Conservation (phyloP, 2,113 vertebrate genomes). For the Coreoperca whiteheadi region DNA sequence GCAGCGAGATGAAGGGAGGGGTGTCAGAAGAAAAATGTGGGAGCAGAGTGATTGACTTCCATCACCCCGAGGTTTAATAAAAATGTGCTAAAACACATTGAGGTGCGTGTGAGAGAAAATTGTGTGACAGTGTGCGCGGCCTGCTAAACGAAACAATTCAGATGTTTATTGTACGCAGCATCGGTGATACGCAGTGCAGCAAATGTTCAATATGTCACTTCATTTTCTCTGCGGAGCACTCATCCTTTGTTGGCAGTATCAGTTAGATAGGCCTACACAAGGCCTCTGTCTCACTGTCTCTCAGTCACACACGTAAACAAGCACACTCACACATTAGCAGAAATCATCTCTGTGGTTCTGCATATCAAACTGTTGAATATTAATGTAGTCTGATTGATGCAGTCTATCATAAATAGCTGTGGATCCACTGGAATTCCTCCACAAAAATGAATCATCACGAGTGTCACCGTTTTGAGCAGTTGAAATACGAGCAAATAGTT, state of each 20-base stretch:
- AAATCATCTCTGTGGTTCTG: conserved; percentile 54
- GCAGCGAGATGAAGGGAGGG: conserved; percentile 35
- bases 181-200: conserved; percentile 40
- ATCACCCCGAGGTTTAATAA: conserved; percentile 74
- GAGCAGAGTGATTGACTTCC: conserved; percentile 67
- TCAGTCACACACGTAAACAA: conserved; percentile 43
- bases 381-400: conserved; percentile 68
- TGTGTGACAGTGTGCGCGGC: conserved; percentile 31
- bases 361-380: conserved; percentile 73
- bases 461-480: conserved; percentile 49
- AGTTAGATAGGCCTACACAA: conserved; percentile 30
- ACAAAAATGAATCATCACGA: conserved; percentile 60
- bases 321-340: conserved; percentile 37
- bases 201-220: conserved; percentile 75
- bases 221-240: conserved; percentile 46
- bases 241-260: conserved; percentile 62
- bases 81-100: conserved; percentile 79
- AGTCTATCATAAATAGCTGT: conserved; percentile 66
- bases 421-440: conserved; percentile 65
- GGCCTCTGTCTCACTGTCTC: conserved; percentile 52
- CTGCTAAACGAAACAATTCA: conserved; percentile 59
- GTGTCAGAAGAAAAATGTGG: conserved; percentile 48
- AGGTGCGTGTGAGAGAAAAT: conserved; percentile 57
- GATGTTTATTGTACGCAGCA: conserved; percentile 68
- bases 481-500: conserved; percentile 35